Conservation (phyloP, 2,888 invertebrate genomes). For the Drosophila mayaguana region DNA sequence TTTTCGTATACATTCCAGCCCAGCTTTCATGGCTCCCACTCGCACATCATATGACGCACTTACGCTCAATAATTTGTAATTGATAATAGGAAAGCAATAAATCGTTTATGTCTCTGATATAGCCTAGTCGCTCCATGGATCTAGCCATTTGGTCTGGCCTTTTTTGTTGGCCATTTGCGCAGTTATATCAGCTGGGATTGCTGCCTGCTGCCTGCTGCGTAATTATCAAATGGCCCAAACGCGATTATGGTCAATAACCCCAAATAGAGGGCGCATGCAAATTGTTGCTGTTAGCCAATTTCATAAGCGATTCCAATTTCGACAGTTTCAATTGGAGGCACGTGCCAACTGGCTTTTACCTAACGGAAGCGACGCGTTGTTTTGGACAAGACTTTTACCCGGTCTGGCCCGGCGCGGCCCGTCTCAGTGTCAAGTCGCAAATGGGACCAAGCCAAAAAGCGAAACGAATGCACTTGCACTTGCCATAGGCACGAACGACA, state of each 20-base stretch:
- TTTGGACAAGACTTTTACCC: conserved; percentile 48
- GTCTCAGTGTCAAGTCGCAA: conserved; percentile 60
- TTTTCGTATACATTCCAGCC: neutral
- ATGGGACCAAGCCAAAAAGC: conserved; percentile 29
- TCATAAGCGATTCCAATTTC: conserved; percentile 57
- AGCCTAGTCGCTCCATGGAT: neutral
- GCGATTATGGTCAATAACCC: conserved; percentile 79
- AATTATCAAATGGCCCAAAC: conserved; percentile 42
- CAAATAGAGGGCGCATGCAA: conserved; percentile 61
- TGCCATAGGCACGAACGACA: neutral
- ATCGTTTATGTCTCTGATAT: neutral
- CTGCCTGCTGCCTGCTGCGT: conserved; percentile 25
- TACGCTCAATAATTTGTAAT: neutral
- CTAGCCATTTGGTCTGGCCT: conserved; percentile 4
- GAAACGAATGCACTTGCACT: conserved; percentile 38
- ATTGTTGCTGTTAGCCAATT: conserved; percentile 38
- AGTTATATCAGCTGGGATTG: conserved; percentile 36
- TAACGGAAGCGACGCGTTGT: conserved; percentile 58
- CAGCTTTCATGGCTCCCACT: neutral
- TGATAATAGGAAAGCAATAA: conserved; percentile 5
- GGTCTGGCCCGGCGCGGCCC: neutral
- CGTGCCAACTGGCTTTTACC: conserved; percentile 60
- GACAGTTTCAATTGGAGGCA: conserved; percentile 28
- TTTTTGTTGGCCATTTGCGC: conserved; percentile 25
- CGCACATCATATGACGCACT: conserved; percentile 2